phyloP scores from a whole-genome alignment of 2,888 invertebrate species.

The Brenthis daphne region DNA sequence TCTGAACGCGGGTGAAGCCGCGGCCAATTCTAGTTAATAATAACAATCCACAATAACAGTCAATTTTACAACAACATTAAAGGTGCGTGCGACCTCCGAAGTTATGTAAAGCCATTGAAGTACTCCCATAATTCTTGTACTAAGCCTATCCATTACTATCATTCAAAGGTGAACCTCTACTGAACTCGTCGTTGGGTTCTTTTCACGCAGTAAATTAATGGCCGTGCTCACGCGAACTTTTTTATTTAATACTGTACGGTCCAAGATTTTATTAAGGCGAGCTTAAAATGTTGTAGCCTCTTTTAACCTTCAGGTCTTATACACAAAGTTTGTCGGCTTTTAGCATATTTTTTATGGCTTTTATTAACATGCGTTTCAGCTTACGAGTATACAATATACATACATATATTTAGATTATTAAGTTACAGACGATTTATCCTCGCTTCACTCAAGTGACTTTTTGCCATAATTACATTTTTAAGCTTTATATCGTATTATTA shows the following conservation, averaged over 20 bases:
- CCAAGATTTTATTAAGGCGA: conserved; percentile 23
- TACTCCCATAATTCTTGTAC: conserved; percentile 54
- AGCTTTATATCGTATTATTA: too few relatives aligned
- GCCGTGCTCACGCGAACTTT: conserved; percentile 64
- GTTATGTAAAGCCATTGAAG: conserved; percentile 44
- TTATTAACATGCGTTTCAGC: too few relatives aligned
- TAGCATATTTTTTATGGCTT: background rate
- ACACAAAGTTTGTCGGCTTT: background rate
- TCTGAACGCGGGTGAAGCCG: too few relatives aligned
- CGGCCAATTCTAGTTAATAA: too few relatives aligned
- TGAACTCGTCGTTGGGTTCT: conserved; percentile 58
- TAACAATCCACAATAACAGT: background rate
- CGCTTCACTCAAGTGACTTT: too few relatives aligned
- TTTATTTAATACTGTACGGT: conserved; percentile 48
- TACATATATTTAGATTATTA: too few relatives aligned
- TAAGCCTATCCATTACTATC: conserved; percentile 65
- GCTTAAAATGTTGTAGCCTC: background rate
- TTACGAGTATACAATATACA: too few relatives aligned
- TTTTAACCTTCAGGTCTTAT: background rate
- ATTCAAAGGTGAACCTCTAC: conserved; percentile 54
- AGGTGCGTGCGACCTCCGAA: conserved; percentile 41
- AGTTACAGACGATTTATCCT: too few relatives aligned
- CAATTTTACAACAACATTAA: conserved; percentile 1
- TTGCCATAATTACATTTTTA: too few relatives aligned
- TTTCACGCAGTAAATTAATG: conserved; percentile 77